A percentile compares a stretch with the other conserved stretches of the same genome.
These are phyloP conservation scores for Euphydryas editha DNA, from an alignment of 2,888 invertebrate genomes.

Conservation along the genomic window DNA sequence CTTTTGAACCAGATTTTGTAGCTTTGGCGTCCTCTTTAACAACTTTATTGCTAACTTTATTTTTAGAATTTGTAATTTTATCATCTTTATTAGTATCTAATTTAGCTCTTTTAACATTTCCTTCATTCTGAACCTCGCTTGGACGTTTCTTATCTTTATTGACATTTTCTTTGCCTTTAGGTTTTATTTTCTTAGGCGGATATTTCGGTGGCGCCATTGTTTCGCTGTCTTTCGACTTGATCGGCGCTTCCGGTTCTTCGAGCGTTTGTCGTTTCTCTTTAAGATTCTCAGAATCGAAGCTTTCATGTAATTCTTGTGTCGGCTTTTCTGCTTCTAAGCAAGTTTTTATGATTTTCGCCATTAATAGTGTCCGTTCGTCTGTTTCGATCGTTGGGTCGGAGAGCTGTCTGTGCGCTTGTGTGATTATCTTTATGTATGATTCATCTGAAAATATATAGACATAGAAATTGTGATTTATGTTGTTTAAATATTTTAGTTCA, in stretches of 20 bases:
- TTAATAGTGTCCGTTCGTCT: constrained; percentile 61
- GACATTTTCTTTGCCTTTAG: constrained; percentile 51
- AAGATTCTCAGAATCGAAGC: constrained; percentile 53
- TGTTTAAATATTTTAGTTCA: neutral
- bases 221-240: constrained; percentile 47
- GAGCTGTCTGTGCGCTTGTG: constrained; percentile 59
- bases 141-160: constrained; percentile 30
- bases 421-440: constrained; percentile 61
- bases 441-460: constrained; percentile 57
- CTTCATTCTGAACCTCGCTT: neutral
- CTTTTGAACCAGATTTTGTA: neutral
- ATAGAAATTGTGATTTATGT: neutral
- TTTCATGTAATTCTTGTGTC: constrained; percentile 46
- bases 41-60: neutral
- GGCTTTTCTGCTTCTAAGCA: constrained; percentile 58
- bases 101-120: constrained; percentile 19
- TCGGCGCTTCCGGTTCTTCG: constrained; percentile 36
- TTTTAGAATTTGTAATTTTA: constrained; percentile 13
- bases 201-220: constrained; percentile 72
- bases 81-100: neutral
- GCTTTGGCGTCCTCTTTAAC: neutral
- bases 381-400: constrained; percentile 62
- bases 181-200: constrained; percentile 61
- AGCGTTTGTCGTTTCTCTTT: constrained; percentile 45
- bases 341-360: constrained; percentile 65